Percentiles rank a stretch among this genome's conserved stretches.
These are phyloP conservation scores for Drosophila lacicola DNA, from an alignment of 2,888 invertebrate genomes.

Conservation along the genomic window DNA sequence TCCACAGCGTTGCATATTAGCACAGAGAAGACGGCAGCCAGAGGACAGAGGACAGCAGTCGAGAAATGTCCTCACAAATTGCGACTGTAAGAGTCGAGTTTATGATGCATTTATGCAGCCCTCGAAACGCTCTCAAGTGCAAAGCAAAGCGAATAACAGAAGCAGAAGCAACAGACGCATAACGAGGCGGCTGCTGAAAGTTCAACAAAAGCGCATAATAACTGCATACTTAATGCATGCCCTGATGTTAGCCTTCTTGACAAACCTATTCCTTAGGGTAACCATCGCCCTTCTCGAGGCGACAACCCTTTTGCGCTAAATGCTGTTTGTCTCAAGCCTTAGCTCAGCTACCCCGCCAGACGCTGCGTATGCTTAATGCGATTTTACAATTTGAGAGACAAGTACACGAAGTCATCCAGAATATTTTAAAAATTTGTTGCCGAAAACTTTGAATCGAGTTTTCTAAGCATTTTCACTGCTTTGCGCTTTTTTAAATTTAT, in stretches of 20 bases:
- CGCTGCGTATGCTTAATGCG: slow-evolving; percentile 33
- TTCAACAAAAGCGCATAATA: slow-evolving; percentile 79
- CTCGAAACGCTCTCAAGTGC: slow-evolving; percentile 61
- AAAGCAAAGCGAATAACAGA: slow-evolving; percentile 54
- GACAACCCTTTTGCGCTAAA: slow-evolving; percentile 28
- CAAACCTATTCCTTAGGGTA: background rate
- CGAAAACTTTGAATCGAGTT: background rate
- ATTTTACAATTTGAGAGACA: background rate
- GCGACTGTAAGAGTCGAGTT: slow-evolving; percentile 59
- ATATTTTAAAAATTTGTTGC: background rate
- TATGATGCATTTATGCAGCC: slow-evolving; percentile 78
- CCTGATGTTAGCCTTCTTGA: slow-evolving; percentile 31
- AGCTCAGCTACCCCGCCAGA: slow-evolving; percentile 1
- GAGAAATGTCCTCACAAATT: slow-evolving; percentile 73
- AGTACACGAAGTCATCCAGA: background rate
- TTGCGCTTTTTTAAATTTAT: no score
- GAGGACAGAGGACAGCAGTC: slow-evolving; percentile 10
- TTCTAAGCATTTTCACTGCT: no score
- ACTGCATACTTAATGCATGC: slow-evolving; percentile 73
- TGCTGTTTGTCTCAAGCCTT: slow-evolving; percentile 32
- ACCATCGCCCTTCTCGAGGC: background rate
- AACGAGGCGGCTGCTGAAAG: slow-evolving; percentile 69
- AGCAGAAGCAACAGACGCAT: slow-evolving; percentile 35
- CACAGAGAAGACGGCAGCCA: slow-evolving; percentile 41
- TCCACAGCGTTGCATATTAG: slow-evolving; percentile 64